Conservation (phyloP, 2,113 vertebrate species). For the Conger conger region DNA sequence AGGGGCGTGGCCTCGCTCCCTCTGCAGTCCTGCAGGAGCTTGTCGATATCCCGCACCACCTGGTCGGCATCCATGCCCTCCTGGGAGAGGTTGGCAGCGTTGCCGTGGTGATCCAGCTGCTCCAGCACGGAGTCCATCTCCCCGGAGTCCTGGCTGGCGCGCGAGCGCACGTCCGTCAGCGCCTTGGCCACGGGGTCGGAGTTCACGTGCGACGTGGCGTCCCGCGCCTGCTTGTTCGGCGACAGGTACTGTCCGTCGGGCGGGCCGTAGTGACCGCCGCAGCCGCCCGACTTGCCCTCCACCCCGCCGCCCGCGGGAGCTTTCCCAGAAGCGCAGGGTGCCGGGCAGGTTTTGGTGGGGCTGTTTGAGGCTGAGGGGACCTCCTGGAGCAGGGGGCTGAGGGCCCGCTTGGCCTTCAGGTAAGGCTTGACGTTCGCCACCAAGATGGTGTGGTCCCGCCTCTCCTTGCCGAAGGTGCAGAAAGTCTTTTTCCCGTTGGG, state of each 20-base stretch:
- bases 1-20: constrained; percentile 83
- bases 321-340: constrained; percentile 84
- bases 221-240: constrained; percentile 81
- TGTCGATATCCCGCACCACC: constrained; percentile 97
- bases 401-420: constrained; percentile 95
- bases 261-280: constrained; percentile 81
- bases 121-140: constrained; percentile 88
- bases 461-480: constrained; percentile 98
- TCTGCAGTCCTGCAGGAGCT: constrained; percentile 97
- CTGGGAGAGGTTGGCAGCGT: constrained; percentile 69
- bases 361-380: constrained; percentile 87
- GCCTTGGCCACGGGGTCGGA: constrained; percentile 83
- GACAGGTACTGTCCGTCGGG: constrained; percentile 86
- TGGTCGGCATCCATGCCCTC: constrained; percentile 92
- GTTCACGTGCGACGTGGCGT: constrained; percentile 72
- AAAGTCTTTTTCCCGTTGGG: constrained; percentile 95
- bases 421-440: constrained; percentile 99
- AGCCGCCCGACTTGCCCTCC: constrained; percentile 83
- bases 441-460: constrained; percentile 96
- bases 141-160: constrained; percentile 72
- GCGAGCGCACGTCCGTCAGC: constrained; percentile 82
- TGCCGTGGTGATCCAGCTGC: constrained; percentile 78
- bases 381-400: constrained; percentile 93
- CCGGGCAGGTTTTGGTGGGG: constrained; percentile 85
- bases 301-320: constrained; percentile 78